Percentiles rank a stretch among this genome's conserved stretches.
Conservation (phyloP, 2,797 vertebrate species). For the Malurus leucopterus region DNA sequence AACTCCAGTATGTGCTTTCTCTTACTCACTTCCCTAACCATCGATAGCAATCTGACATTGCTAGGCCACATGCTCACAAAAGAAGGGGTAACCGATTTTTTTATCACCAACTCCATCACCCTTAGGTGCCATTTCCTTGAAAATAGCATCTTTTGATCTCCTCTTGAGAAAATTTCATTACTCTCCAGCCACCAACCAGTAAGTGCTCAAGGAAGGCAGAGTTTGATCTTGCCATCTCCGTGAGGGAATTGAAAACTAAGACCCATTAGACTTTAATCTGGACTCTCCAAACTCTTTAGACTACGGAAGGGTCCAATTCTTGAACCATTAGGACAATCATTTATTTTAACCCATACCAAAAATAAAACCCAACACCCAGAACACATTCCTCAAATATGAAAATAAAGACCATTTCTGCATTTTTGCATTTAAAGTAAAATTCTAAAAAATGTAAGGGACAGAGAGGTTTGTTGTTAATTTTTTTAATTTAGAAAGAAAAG, state of each 20-base stretch:
- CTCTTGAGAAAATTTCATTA: conserved; percentile 16
- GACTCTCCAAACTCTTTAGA: neutral
- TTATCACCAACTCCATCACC: conserved; percentile 23
- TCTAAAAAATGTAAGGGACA: neutral
- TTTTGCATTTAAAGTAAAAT: conserved; percentile 18
- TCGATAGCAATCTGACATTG: conserved; percentile 50
- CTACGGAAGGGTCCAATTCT: conserved; percentile 23
- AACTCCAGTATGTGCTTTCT: conserved; percentile 65
- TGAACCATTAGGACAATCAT: conserved; percentile 49
- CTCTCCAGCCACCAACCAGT: conserved; percentile 46
- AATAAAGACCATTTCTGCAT: neutral
- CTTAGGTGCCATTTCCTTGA: conserved; percentile 29
- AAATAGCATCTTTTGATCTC: neutral
- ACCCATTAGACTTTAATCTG: conserved; percentile 31
- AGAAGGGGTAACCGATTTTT: conserved; percentile 35
- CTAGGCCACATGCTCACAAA: conserved; percentile 42
- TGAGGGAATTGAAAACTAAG: neutral
- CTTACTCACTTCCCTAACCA: conserved; percentile 49
- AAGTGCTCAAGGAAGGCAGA: neutral
- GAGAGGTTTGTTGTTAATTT: neutral
- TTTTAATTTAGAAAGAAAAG: neutral
- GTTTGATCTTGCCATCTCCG: neutral
- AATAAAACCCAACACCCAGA: neutral
- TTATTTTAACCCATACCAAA: conserved; percentile 47
- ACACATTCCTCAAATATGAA: conserved; percentile 15